These are phyloP conservation scores for Rhysida immarginata DNA, from an alignment of 1,140 invertebrate species.

Conservation along the genomic window DNA sequence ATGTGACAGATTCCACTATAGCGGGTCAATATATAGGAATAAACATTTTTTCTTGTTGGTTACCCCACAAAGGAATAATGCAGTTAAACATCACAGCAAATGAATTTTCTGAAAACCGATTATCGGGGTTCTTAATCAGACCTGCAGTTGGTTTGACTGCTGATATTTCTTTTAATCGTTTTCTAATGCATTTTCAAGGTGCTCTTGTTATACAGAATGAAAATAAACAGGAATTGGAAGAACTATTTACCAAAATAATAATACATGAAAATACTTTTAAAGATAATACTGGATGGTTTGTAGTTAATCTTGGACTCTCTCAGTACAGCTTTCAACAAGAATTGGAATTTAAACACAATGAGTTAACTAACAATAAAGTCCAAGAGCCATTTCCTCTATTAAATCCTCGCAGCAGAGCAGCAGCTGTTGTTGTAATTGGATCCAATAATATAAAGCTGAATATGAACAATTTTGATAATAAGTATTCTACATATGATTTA, in stretches of 20 bases:
- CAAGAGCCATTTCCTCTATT: slow-evolving; percentile 68
- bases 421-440: slow-evolving; percentile 75
- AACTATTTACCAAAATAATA: slow-evolving; percentile 46
- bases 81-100: slow-evolving; percentile 73
- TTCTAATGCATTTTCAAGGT: slow-evolving; percentile 61
- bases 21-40: slow-evolving; percentile 37
- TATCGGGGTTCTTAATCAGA: slow-evolving; percentile 56
- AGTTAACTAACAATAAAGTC: slow-evolving; percentile 68
- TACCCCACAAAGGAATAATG: slow-evolving; percentile 16
- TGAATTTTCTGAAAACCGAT: slow-evolving; percentile 55
- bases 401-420: slow-evolving; percentile 69
- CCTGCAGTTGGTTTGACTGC: slow-evolving; percentile 70
- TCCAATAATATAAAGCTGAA: slow-evolving; percentile 71
- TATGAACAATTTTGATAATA: slow-evolving; percentile 86
- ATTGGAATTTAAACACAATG: slow-evolving; percentile 75
- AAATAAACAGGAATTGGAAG: slow-evolving; percentile 47
- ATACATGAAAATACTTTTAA: slow-evolving; percentile 81
- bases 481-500: slow-evolving; percentile 77
- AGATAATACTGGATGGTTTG: slow-evolving; percentile 70
- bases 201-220: slow-evolving; percentile 79
- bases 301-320: slow-evolving; percentile 69
- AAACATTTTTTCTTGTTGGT: slow-evolving; percentile 11
- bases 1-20: slow-evolving; percentile 70
- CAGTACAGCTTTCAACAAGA: slow-evolving; percentile 66
- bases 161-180: slow-evolving; percentile 72